phyloP scores from a whole-genome alignment of 2,888 invertebrate species.

The Heliconius cydno region DNA sequence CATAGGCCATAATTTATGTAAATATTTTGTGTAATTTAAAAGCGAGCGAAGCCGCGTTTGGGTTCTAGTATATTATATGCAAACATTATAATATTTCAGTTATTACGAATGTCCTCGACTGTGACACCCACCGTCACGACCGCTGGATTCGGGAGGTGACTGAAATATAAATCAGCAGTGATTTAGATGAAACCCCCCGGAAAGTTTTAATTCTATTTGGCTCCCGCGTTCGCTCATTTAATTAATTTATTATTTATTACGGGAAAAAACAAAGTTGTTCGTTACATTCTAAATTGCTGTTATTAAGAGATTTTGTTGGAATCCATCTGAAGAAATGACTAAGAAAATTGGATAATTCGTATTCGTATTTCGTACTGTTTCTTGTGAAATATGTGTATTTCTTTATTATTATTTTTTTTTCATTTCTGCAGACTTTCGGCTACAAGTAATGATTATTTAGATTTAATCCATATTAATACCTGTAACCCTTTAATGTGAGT shows the following conservation, averaged over 20 bases:
- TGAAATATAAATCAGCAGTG: slow-evolving; percentile 77
- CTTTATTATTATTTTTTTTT: not conserved
- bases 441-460: not conserved
- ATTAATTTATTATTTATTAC: slow-evolving; percentile 77
- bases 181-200: slow-evolving; percentile 73
- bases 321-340: slow-evolving; percentile 11
- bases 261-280: slow-evolving; percentile 25
- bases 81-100: slow-evolving; percentile 35
- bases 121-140: slow-evolving; percentile 31
- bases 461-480: not conserved
- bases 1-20: not conserved
- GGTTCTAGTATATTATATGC: slow-evolving; percentile 12
- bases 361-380: slow-evolving; percentile 1
- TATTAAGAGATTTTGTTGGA: slow-evolving; percentile 15
- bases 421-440: not conserved
- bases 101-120: slow-evolving; percentile 28
- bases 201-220: slow-evolving; percentile 79
- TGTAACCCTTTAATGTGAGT: not conserved
- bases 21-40: not conserved
- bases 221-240: slow-evolving; percentile 65
- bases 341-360: slow-evolving; percentile 3
- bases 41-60: not conserved
- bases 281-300: slow-evolving; percentile 17
- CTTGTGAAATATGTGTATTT: not conserved
- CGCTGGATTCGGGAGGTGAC: slow-evolving; percentile 59